Base-by-base conservation (phyloP, 1,140 invertebrate genomes). In the Bombus affinis region DNA sequence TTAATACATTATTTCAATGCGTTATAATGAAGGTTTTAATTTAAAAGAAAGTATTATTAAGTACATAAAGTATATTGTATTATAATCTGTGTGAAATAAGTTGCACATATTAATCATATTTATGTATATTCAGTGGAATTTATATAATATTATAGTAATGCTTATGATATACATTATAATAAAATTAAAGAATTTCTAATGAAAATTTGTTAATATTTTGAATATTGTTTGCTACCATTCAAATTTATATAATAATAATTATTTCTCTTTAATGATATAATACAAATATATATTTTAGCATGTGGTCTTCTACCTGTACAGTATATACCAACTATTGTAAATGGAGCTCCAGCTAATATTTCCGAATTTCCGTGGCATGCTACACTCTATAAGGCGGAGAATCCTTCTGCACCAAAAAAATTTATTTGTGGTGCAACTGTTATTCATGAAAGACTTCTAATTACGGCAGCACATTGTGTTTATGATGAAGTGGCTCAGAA, bases 381-480 rank as follows among this genome's bases (percentile, higher is more conserved):
- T 10, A 93, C 94, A 28, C 68, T 95, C 10, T 95, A 95, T 35
- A 87, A 44, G 77, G 35, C 77, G 2, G 75, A 86, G 2, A 25
- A 1, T 57, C 22, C 62, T 2, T 37, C 10, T 28, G 71, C 32
- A 2, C 39, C 87, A 28, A 95, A 94, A 74, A 47, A 90, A 66
- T 95, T 93, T 53, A 91, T 92, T 35, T 95, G 95, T 72, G 94
- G 94, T 37, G 93, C 94, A 35, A 93, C 94, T 12, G 94, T 95
- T 28, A 93, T 95, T 47, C 88, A 91, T 18, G 83, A 91, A 0
- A 86, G 92, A 87, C 76, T 95, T 3, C 75, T 95, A 13, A 86
- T 95, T 35, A 95, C 94, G 9, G 95, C 95, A 10, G 94, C 95
- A 1, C 95, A 95, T 86, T 95, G 94, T 82, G 91, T 95, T 25